Evolutionary conservation across 2,113 vertebrate species (phyloP).

Genomic region (Ciconia stormi): DNA sequence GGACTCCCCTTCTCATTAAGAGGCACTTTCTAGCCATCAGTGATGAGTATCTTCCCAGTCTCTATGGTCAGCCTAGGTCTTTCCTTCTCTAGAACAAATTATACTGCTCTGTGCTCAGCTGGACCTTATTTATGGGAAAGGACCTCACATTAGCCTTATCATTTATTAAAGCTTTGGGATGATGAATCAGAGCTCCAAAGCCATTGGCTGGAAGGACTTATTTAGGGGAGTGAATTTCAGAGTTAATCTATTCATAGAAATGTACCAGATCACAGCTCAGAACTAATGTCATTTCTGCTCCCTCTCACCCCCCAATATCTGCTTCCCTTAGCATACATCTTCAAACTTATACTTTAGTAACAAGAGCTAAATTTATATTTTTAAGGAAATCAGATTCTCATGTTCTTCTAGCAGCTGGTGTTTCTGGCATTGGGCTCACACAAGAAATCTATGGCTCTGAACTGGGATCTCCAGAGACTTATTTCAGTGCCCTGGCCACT

Average conservation of each 20-base stretch:
- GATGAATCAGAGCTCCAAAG: not conserved
- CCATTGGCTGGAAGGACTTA: not conserved
- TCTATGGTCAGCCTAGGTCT: not conserved
- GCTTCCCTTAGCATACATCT: not conserved
- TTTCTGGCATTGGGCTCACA: not conserved
- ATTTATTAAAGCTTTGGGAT: not conserved
- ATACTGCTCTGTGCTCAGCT: not conserved
- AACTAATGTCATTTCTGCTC: not conserved
- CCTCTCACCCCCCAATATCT: not conserved
- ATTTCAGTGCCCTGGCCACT: not conserved
- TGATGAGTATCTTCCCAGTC: not conserved
- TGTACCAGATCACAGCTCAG: not conserved
- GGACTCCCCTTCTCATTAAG: not conserved
- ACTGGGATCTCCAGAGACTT: not conserved
- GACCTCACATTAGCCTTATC: not conserved
- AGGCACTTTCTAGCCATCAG: not conserved
- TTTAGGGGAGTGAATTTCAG: not conserved
- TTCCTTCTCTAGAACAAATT: not conserved
- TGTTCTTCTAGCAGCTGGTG: not conserved
- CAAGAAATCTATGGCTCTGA: not conserved
- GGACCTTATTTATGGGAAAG: not conserved
- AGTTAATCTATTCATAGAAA: not conserved
- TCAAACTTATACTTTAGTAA: not conserved
- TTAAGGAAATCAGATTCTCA: not conserved
- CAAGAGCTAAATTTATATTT: not conserved